These are phyloP conservation scores for Nesoenas mayeri DNA, from an alignment of 2,113 vertebrate species.

Conservation along the genomic window DNA sequence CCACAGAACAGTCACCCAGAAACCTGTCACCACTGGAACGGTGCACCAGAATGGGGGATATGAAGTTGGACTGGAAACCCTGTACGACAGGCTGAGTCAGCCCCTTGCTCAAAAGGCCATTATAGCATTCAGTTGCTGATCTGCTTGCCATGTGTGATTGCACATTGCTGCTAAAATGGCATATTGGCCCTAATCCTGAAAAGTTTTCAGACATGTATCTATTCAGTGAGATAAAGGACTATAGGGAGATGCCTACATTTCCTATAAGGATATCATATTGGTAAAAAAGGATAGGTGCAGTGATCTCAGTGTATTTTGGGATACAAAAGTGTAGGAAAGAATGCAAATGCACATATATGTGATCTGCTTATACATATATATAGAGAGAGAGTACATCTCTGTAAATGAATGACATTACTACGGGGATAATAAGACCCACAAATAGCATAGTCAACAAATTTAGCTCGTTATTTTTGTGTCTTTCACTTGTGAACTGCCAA, in stretches of 20 bases:
- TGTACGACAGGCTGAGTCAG: constrained; percentile 58
- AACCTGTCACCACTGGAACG: constrained; percentile 69
- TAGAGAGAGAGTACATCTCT: background rate
- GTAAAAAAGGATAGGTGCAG: constrained; percentile 6
- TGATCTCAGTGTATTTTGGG: background rate
- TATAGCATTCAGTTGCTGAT: constrained; percentile 51
- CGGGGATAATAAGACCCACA: constrained; percentile 1
- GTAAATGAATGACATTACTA: background rate
- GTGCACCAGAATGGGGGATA: constrained; percentile 42
- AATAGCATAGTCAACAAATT: constrained; percentile 45
- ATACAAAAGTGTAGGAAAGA: background rate
- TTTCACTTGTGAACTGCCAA: constrained; percentile 39
- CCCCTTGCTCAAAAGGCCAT: constrained; percentile 62
- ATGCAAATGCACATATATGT: background rate
- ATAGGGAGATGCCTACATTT: constrained; percentile 20
- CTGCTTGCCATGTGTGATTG: constrained; percentile 63
- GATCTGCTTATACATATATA: background rate
- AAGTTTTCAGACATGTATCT: constrained; percentile 54
- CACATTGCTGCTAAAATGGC: constrained; percentile 63
- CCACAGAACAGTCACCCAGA: constrained; percentile 67
- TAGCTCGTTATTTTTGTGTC: constrained; percentile 41
- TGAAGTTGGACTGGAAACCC: constrained; percentile 13
- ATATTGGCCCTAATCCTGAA: constrained; percentile 64
- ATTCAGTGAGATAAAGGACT: constrained; percentile 47
- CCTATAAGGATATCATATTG: background rate